Base-by-base conservation (phyloP, 2,797 vertebrate genomes). In the Oryzias dopingdopingensis region DNA sequence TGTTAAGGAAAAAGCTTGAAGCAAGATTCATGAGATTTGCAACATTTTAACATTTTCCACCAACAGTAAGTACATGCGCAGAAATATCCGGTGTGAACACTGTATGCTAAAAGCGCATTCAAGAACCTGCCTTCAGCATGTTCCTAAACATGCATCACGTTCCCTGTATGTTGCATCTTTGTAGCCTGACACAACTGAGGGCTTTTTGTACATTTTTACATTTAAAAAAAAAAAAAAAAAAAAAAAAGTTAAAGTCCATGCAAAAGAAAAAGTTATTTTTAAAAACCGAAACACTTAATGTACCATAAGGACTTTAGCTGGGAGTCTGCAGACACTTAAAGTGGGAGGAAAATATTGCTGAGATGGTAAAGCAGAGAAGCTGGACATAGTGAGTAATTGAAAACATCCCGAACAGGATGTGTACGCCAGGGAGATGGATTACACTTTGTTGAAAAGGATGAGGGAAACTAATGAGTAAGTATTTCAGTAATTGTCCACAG, bases 381-480 rank as follows among this genome's bases (percentile, higher is more conserved):
- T 71, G 72, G 79, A 86, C 82, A 73, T 56, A 15, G 68, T 84
- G 86, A 89, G 86, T 90, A 88, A 91, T 85, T 84, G 89, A 89
- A 90, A 88, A 88, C 82, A 81, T 77, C 74, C 74, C 65, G 81
- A 86, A 86, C 79, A 86, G 86, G 86, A 88, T 84, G 80, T 71
- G 85, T 80, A 82, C 86, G 76, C 82, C 78, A 67, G 58, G 70
- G 82, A 90, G 88, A 90, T 81, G 81, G 84, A 92, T 90, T 84
- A 73, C 80, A 76, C 68, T 64, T 71, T 70, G 70, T 62, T 80
- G 85, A 90, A 90, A 87, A 85, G 84, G 80, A 88, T 81, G 65
- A 85, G 63, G 40, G 76, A 88, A 89, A 89, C 78, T 83, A 90
- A 88, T 84, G 87, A 89, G 84, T 87, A 83, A 74, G 79, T 83